Conservation (phyloP, 2,888 invertebrate species). For the Heteromurus nitidus region DNA sequence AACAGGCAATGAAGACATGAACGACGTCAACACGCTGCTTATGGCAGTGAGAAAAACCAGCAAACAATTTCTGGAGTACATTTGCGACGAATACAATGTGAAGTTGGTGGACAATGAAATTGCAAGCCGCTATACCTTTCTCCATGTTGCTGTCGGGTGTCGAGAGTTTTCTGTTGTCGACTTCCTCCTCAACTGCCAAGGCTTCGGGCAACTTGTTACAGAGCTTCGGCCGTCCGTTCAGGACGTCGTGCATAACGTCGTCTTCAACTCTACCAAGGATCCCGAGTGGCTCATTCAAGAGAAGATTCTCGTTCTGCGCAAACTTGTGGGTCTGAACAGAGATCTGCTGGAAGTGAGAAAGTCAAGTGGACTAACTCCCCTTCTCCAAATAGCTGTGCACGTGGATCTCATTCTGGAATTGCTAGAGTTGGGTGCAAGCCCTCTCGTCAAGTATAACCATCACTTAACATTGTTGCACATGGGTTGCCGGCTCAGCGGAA, state of each 20-base stretch:
- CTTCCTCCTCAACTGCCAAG: neutral
- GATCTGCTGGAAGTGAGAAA: neutral
- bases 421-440: neutral
- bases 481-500: too few species aligned
- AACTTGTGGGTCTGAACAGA: neutral
- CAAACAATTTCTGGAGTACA: too few species aligned
- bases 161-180: neutral
- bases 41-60: too few species aligned
- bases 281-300: neutral
- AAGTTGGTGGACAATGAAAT: neutral
- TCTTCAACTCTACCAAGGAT: neutral
- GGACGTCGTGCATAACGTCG: neutral
- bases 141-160: neutral
- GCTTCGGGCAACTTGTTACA: neutral
- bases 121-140: too few species aligned
- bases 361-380: neutral
- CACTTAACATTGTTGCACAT: too few species aligned
- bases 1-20: too few species aligned
- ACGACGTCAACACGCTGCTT: too few species aligned
- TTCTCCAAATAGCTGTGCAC: neutral
- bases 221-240: neutral
- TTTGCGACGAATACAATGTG: neutral
- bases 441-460: too few species aligned
- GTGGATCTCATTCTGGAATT: neutral
- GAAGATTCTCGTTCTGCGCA: neutral